Conservation (phyloP, 1,140 invertebrate genomes). For the Colletes gigas region DNA sequence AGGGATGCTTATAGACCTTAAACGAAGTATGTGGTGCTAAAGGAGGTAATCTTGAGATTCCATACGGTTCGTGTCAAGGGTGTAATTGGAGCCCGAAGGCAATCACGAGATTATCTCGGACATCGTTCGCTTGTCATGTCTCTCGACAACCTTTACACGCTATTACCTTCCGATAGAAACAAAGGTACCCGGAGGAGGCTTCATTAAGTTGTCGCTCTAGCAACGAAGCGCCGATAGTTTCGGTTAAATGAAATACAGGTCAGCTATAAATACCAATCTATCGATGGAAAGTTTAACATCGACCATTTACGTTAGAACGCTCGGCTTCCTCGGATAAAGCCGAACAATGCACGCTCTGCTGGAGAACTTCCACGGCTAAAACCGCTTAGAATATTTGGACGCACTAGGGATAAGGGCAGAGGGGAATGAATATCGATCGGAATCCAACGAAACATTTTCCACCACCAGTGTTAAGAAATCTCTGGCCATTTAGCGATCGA, state of each 20-base stretch:
- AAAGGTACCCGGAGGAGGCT: conserved; percentile 56
- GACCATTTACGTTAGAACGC: conserved; percentile 32
- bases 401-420: not conserved
- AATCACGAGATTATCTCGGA: conserved; percentile 66
- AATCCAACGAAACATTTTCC: not conserved
- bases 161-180: conserved; percentile 52
- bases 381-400: not conserved
- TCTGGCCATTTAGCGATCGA: no score
- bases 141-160: conserved; percentile 46
- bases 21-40: conserved; percentile 33
- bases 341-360: conserved; percentile 27
- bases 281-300: conserved; percentile 55
- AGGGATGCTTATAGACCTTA: conserved; percentile 10
- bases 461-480: no score
- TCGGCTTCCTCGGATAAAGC: conserved; percentile 47
- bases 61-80: conserved; percentile 46
- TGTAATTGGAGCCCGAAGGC: conserved; percentile 61
- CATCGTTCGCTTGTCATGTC: conserved; percentile 57
- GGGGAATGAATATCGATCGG: not conserved
- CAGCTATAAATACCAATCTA: conserved; percentile 61
- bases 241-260: conserved; percentile 62
- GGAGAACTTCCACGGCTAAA: conserved; percentile 12
- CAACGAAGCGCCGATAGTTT: conserved; percentile 62
- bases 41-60: conserved; percentile 58
- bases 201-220: conserved; percentile 50